A percentile compares a stretch with the other conserved stretches of the same genome.
phyloP scores from a whole-genome alignment of 2,888 invertebrate genomes.

The Sarcophaga rosellei region DNA sequence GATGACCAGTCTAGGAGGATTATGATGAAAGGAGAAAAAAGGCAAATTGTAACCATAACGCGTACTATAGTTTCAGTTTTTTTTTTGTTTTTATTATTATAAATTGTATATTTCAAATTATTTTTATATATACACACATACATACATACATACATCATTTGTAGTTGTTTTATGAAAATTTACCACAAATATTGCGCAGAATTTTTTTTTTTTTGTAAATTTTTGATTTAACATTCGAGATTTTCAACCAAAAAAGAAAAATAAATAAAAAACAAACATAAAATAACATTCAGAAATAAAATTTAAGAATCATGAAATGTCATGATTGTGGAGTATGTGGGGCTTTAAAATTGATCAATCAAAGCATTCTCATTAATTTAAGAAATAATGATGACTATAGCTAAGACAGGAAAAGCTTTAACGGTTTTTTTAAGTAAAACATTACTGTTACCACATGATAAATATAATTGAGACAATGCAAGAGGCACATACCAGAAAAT shows the following conservation, averaged over 20 bases:
- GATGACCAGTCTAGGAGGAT: constrained; percentile 87
- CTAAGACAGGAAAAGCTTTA: too few relatives aligned
- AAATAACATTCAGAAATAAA: neutral
- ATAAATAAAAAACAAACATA: constrained; percentile 24
- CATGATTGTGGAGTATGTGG: too few relatives aligned
- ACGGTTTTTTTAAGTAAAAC: too few relatives aligned
- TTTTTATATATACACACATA: neutral
- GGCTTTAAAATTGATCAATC: too few relatives aligned
- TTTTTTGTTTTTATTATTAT: constrained; percentile 37
- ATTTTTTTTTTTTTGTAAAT: constrained; percentile 19
- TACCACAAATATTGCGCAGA: neutral
- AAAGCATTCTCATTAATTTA: too few relatives aligned
- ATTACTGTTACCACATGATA: too few relatives aligned
- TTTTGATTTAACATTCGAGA: constrained; percentile 26
- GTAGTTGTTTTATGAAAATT: constrained; percentile 26
- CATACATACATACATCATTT: neutral
- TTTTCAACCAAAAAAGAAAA: constrained; percentile 28
- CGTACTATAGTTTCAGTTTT: constrained; percentile 50
- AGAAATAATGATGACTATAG: too few relatives aligned
- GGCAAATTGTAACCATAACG: constrained; percentile 70
- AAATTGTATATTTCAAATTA: constrained; percentile 34
- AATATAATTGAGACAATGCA: too few relatives aligned
- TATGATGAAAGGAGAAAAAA: constrained; percentile 63
- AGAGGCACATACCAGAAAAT: too few relatives aligned
- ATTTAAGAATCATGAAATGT: neutral